Evolutionary conservation across 2,113 vertebrate species (phyloP).

Genomic region (Prietella phreatophila): DNA sequence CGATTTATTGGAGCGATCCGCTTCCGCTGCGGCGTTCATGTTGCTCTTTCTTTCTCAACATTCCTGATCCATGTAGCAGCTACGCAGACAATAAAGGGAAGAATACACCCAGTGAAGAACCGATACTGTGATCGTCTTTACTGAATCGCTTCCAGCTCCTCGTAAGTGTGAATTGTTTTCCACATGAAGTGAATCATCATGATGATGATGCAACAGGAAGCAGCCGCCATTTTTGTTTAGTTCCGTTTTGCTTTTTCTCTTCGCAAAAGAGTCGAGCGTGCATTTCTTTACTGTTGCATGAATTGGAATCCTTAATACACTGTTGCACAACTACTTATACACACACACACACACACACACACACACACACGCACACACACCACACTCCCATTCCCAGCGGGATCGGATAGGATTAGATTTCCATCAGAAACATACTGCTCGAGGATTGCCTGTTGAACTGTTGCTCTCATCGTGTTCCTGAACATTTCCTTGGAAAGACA

Average conservation of each 20-base stretch:
- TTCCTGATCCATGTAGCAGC: no score
- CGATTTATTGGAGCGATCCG: neutral
- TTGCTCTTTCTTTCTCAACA: neutral
- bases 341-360: neutral
- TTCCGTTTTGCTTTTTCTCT: neutral
- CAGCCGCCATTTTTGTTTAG: neutral
- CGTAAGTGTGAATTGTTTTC: neutral
- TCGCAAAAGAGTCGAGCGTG: neutral
- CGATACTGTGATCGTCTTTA: no score
- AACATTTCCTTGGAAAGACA: neutral
- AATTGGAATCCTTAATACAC: neutral
- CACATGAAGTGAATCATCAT: neutral
- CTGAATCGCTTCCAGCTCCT: neutral
- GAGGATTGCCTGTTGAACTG: neutral
- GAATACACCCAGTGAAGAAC: neutral
- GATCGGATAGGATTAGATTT: neutral
- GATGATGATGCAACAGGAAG: neutral
- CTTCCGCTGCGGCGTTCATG: neutral
- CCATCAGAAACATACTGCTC: neutral
- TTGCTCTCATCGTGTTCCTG: neutral
- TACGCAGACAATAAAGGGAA: neutral
- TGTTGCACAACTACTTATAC: neutral
- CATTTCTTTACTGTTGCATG: neutral
- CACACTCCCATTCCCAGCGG: neutral
- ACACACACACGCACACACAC: neutral